Evolutionary conservation across 2,797 vertebrate genomes (phyloP), one percentile per base, ranked within the genome.

Genomic region (Squalus acanthias): DNA sequence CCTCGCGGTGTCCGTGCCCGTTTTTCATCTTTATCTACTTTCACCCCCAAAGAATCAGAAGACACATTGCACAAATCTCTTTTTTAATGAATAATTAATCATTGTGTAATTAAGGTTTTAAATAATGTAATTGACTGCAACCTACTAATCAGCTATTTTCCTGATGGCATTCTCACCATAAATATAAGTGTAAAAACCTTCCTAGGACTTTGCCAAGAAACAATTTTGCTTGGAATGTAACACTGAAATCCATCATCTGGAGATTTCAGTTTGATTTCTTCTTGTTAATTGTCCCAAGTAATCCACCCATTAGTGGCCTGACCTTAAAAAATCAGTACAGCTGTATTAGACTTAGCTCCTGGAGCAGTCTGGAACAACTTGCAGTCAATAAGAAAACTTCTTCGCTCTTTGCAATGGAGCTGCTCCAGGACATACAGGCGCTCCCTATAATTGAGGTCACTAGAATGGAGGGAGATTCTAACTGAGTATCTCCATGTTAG

Each of bases 101-200:
- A 70, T 17, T 39, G 0, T 20, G 7, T 70, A 70, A 95, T 95
- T 72, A 95, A 72, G 65, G 22, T 39, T 94, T 70, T 70, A 94
- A 94, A 94, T 46, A 70, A 70, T 94, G n/a, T 94, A 94, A 94
- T 70, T 94, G 92, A 67, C 39, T 50, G 65, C 67, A 46, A 46
- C 39, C 12, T 69, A 70, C 67, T 70, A 70, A 95, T 95, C 93
- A 70, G 67, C 65, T 95, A 69, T 95, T 70, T 95, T 72, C n/a
- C 39, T 95, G 46, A 69, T 70, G 93, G 24, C 10, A 3, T 63
- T 91, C 29, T 63, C 88, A 91, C 29, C 60, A 63, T 91, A 57
- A 79, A 79, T 89, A 50, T 8, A 91, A 70, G 39, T 70, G 39
- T 95, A 70, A 95, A 95, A 50, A 17, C 67, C 3, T 26, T 15